A percentile compares a stretch with the other conserved stretches of the same genome.
These are phyloP conservation scores for Neotragus moschatus DNA, from an alignment of 2,113 vertebrate species.

Conservation along the genomic window DNA sequence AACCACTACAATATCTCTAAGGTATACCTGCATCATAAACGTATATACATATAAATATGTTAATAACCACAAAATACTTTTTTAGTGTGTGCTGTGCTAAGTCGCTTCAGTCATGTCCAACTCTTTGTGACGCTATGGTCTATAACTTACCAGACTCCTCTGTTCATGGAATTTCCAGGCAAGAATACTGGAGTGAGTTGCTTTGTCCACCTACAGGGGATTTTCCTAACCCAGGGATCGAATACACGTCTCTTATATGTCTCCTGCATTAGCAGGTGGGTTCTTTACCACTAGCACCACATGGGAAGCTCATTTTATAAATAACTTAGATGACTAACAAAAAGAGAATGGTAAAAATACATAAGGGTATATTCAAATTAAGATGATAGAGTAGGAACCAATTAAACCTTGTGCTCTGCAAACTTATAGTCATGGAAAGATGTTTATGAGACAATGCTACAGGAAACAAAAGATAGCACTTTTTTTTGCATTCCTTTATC, in stretches of 20 bases:
- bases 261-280: neutral
- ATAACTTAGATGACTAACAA: neutral
- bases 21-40: neutral
- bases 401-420: neutral
- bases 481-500: neutral
- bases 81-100: neutral
- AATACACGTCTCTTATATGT: rapidly evolving
- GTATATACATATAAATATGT: neutral
- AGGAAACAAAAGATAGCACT: neutral
- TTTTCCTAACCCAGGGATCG: neutral
- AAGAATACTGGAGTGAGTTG: neutral
- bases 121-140: neutral
- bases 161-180: neutral
- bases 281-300: neutral
- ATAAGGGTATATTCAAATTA: neutral
- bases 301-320: neutral
- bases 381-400: neutral
- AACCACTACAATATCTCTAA: neutral
- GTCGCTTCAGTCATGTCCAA: neutral
- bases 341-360: neutral
- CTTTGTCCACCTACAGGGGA: neutral
- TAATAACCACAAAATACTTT: neutral
- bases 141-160: neutral
- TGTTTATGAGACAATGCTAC: neutral
- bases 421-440: neutral